Conservation (phyloP, 2,113 vertebrate species). For the Corythaixoides concolor region DNA sequence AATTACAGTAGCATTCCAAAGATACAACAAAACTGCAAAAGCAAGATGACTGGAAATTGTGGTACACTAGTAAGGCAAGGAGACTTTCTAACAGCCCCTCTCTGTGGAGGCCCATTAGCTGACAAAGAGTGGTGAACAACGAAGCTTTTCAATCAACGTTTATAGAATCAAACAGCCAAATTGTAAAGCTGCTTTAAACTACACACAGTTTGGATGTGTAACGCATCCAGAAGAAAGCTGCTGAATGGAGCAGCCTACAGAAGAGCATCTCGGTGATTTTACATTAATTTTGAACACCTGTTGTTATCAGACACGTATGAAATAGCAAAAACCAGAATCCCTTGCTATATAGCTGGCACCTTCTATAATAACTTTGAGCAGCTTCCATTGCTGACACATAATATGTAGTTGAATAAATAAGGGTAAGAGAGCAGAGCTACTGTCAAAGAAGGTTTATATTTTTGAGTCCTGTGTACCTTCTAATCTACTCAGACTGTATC, state of each 20-base stretch:
- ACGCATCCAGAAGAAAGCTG: background rate
- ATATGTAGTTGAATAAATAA: background rate
- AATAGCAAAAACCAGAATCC: background rate
- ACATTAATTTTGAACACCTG: background rate
- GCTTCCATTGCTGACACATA: background rate
- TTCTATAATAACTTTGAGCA: background rate
- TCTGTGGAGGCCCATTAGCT: background rate
- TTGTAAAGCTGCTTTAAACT: background rate
- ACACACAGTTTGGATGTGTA: accelerated
- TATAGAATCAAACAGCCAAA: no score
- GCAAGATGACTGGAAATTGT: background rate
- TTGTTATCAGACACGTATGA: background rate
- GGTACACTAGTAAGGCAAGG: background rate
- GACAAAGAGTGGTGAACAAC: background rate
- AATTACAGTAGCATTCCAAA: background rate
- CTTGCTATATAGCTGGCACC: background rate
- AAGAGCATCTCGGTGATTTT: background rate
- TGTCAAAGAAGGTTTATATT: background rate
- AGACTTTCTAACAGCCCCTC: background rate
- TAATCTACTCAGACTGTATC: background rate
- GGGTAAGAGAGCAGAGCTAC: background rate
- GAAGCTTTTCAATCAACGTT: background rate
- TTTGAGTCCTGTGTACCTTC: background rate
- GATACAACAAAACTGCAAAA: background rate
- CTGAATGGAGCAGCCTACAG: background rate